Conservation (phyloP, 2,888 invertebrate genomes). For the Drosophila dives region DNA sequence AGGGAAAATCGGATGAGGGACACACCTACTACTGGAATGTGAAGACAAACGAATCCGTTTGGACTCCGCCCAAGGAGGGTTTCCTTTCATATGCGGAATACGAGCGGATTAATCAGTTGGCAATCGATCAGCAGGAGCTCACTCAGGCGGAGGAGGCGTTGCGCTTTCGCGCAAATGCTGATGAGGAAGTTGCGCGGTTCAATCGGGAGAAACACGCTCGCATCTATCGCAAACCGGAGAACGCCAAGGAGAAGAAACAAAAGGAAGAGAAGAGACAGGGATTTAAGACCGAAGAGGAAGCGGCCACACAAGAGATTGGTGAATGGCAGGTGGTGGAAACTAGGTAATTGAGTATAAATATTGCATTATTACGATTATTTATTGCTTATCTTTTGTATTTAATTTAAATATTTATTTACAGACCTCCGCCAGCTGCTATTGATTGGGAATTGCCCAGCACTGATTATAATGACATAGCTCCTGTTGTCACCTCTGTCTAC, state of each 20-base stretch:
- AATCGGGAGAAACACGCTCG: conserved; percentile 83
- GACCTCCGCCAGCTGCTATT: conserved; percentile 83
- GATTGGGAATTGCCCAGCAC: conserved; percentile 90
- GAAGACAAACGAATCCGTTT: conserved; percentile 91
- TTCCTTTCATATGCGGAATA: conserved; percentile 89
- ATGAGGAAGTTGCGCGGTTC: conserved; percentile 85
- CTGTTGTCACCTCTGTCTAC: conserved; percentile 68
- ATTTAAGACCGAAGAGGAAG: conserved; percentile 85
- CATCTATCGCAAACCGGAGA: conserved; percentile 75
- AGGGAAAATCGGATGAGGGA: conserved; percentile 90
- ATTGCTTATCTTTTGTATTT: background rate
- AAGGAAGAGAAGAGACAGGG: conserved; percentile 85
- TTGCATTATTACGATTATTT: background rate
- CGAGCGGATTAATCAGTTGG: conserved; percentile 86
- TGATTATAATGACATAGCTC: conserved; percentile 73
- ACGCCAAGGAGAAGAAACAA: conserved; percentile 74
- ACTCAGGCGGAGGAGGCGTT: conserved; percentile 85
- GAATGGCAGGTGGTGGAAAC: conserved; percentile 90
- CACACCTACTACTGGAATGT: conserved; percentile 94
- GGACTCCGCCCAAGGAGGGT: conserved; percentile 91
- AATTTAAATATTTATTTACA: conserved; percentile 20
- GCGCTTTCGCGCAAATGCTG: conserved; percentile 85
- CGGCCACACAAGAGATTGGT: conserved; percentile 89
- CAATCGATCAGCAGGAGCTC: conserved; percentile 85
- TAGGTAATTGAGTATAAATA: conserved; percentile 85